These are phyloP conservation scores for Drosophila guanche DNA, from an alignment of 1,140 invertebrate species.

Conservation along the genomic window DNA sequence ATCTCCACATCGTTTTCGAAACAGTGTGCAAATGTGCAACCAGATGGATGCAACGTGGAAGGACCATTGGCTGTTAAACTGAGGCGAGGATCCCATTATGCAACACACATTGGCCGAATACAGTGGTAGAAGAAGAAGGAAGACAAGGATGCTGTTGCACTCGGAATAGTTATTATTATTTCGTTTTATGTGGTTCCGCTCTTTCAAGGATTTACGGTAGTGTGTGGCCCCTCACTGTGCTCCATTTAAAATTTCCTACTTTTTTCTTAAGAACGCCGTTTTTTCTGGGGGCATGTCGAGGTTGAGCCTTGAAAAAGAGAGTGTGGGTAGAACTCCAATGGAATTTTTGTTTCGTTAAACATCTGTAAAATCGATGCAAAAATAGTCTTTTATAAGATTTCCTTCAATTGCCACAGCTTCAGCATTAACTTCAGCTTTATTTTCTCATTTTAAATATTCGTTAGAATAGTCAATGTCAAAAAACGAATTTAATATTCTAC, in stretches of 20 bases:
- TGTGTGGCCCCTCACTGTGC: slow-evolving; percentile 15
- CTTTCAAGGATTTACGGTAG: slow-evolving; percentile 24
- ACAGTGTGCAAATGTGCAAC: too few relatives aligned
- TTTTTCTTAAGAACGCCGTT: not conserved
- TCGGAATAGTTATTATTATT: slow-evolving; percentile 36
- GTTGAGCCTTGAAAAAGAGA: not conserved
- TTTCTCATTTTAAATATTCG: too few relatives aligned
- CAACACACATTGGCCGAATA: slow-evolving; percentile 3
- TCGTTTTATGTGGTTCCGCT: slow-evolving; percentile 20
- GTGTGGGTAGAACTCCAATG: too few relatives aligned
- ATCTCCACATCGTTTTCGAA: slow-evolving; percentile 10
- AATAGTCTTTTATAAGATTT: too few relatives aligned
- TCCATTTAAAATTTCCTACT: slow-evolving; percentile 28
- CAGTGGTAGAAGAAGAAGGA: slow-evolving; percentile 3
- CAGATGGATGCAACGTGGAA: not conserved
- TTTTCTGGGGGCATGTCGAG: slow-evolving; percentile 8
- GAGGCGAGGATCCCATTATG: slow-evolving; percentile 15
- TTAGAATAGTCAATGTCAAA: too few relatives aligned
- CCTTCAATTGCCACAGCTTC: too few relatives aligned
- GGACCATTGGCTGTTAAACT: slow-evolving; percentile 58
- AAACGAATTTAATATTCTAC: too few relatives aligned
- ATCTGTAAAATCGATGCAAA: too few relatives aligned
- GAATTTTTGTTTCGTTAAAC: too few relatives aligned
- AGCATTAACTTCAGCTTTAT: too few relatives aligned
- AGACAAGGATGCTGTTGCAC: slow-evolving; percentile 12